Conservation (phyloP, 2,888 invertebrate species). For the Stramonita haemastoma region DNA sequence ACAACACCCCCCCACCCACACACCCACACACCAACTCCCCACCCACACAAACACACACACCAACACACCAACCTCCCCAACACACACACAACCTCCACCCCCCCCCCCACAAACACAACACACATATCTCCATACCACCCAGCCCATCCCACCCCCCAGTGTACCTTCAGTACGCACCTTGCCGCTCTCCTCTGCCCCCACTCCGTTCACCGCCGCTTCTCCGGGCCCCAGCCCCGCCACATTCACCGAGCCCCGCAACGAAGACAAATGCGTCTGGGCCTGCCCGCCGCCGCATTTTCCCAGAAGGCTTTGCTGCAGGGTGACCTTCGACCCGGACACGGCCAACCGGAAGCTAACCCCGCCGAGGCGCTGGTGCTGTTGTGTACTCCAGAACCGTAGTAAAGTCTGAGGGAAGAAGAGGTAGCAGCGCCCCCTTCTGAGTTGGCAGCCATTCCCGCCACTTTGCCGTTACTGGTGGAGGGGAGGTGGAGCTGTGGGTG, state of each 20-base stretch:
- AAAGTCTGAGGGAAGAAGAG: not conserved
- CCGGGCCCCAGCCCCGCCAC: constrained; percentile 8
- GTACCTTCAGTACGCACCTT: constrained; percentile 17
- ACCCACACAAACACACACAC: no score
- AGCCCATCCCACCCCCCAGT: no score
- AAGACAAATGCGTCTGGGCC: constrained; percentile 23
- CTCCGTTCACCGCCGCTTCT: constrained; percentile 16
- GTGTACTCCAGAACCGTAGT: constrained; percentile 7
- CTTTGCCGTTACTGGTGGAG: constrained; percentile 25
- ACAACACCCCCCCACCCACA: no score
- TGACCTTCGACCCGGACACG: constrained; percentile 1
- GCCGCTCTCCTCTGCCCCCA: constrained; percentile 17
- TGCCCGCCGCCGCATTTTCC: not conserved
- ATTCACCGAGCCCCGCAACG: constrained; percentile 1
- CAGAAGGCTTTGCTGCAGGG: not conserved
- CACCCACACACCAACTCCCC: no score
- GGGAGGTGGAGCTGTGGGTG: constrained; percentile 11
- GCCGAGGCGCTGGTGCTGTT: constrained; percentile 30
- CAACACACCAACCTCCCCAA: no score
- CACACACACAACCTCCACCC: not conserved
- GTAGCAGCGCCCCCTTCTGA: not conserved
- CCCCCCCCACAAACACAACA: not conserved
- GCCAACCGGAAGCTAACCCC: not conserved
- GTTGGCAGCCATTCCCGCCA: not conserved
- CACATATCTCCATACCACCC: not conserved